Evolutionary conservation across 2,113 vertebrate species (phyloP).

Genomic region (Oncorhynchus gorbuscha): DNA sequence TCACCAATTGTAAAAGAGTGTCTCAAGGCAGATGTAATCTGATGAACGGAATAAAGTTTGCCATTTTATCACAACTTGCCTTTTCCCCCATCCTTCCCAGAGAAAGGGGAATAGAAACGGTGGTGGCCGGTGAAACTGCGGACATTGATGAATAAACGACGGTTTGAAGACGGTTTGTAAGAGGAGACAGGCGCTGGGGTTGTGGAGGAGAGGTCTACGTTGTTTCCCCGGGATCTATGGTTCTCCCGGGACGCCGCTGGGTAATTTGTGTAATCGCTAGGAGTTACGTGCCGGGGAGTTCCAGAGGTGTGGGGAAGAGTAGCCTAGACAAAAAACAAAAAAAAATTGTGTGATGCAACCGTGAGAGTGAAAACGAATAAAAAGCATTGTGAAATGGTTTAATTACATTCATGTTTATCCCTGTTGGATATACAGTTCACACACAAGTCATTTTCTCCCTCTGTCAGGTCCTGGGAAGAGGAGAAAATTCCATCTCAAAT

Average conservation of each 20-base stretch:
- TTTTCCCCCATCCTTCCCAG: conserved; percentile 19
- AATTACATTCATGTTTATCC: conserved; percentile 54
- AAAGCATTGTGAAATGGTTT: conserved; percentile 52
- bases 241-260: conserved; percentile 46
- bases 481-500: conserved; percentile 70
- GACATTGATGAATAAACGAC: conserved; percentile 64
- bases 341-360: conserved; percentile 2
- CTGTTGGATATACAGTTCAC: conserved; percentile 56
- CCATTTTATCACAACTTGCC: conserved; percentile 57
- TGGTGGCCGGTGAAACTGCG: conserved; percentile 32
- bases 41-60: conserved; percentile 52
- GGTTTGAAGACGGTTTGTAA: conserved; percentile 49
- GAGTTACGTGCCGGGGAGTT: conserved; percentile 55
- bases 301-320: conserved; percentile 48
- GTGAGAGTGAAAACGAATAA: conserved; percentile 21
- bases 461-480: conserved; percentile 57
- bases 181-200: conserved; percentile 45
- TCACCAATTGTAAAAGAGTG: conserved; percentile 58
- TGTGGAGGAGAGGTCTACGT: conserved; percentile 56
- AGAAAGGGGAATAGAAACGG: conserved; percentile 32
- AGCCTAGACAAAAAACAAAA: conserved; percentile 21
- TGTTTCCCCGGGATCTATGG: conserved; percentile 58
- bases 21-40: conserved; percentile 54
- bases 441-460: conserved; percentile 46
- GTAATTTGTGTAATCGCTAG: conserved; percentile 68